Base-by-base conservation (phyloP, 2,888 invertebrate genomes). In the Cryptosula pallasiana region DNA sequence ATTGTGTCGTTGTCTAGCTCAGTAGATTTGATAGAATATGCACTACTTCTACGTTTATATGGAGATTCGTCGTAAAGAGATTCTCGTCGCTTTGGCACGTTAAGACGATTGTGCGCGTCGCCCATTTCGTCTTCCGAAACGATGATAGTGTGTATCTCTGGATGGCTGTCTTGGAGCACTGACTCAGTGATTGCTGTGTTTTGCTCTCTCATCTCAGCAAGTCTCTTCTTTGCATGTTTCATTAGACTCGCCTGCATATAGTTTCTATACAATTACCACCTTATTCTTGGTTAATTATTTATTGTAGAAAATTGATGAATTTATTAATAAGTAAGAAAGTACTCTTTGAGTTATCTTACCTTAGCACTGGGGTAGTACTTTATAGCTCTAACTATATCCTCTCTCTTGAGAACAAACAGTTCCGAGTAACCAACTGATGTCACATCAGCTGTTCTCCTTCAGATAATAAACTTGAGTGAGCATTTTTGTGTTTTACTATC, bases 311-410 rank as follows among this genome's bases (percentile, higher is more conserved):
- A n/a, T n/a, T n/a, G n/a, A n/a, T n/a, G n/a, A n/a, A n/a, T n/a
- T n/a, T n/a, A n/a, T n/a, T n/a, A n/a, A n/a, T n/a, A n/a, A n/a
- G n/a, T n/a, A n/a, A n/a, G n/a, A n/a, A n/a, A n/a, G n/a, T n/a
- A n/a, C n/a, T n/a, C n/a, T n/a, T n/a, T n/a, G n/a, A n/a, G n/a
- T 2, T 25, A 9, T 63, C 78, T 74, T 78, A 87, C 88, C 85
- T 95, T 94, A 0, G 96, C 96, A 85, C 96, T 95, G 0, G 96
- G 96, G 80, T 96, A 96, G 83, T 96, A 96, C 83, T 95, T 95
- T 91, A 96, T 94, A 0, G 96, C 96, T 0, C 92, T 91, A 35
- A 96, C 86, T 0, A 96, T 95, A 81, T 96, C 96, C 86, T 96
- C 95, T 1, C 95, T 88, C 0, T 95, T 95, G 29, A 96, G 86